A percentile compares a stretch with the other conserved stretches of the same genome.
These are phyloP conservation scores for Anoplophora glabripennis DNA, from an alignment of 1,140 invertebrate species.

Conservation along the genomic window DNA sequence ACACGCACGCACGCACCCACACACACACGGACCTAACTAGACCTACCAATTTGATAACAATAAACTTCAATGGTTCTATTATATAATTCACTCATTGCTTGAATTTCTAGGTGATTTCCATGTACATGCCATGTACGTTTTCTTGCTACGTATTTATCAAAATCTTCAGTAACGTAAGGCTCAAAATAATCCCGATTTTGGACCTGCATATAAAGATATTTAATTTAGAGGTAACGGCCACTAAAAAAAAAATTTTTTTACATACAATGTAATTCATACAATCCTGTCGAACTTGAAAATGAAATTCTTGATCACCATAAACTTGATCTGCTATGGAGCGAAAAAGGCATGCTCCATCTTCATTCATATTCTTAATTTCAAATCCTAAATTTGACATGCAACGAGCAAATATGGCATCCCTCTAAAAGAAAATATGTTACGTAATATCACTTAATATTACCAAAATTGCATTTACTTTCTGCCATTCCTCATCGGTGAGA, in stretches of 20 bases:
- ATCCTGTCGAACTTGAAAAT: constrained; percentile 75
- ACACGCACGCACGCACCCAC: too few relatives aligned
- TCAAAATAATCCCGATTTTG: constrained; percentile 89
- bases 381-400: constrained; percentile 73
- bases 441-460: not conserved
- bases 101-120: constrained; percentile 93
- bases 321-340: constrained; percentile 90
- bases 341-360: constrained; percentile 93
- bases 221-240: not conserved
- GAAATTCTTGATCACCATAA: constrained; percentile 93
- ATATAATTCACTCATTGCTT: constrained; percentile 91
- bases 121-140: constrained; percentile 78
- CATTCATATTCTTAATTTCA: constrained; percentile 83
- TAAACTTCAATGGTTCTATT: constrained; percentile 92
- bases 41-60: constrained; percentile 76
- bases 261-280: constrained; percentile 94
- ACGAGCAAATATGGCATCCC: constrained; percentile 61
- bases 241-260: constrained; percentile 15
- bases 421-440: constrained; percentile 30
- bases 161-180: constrained; percentile 93
- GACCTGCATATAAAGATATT: constrained; percentile 50
- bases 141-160: constrained; percentile 79
- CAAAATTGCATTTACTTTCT: constrained; percentile 31
- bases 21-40: too few relatives aligned
- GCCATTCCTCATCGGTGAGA: constrained; percentile 47